Evolutionary conservation across 2,797 vertebrate species (phyloP).

Genomic region (Danio kyathit): DNA sequence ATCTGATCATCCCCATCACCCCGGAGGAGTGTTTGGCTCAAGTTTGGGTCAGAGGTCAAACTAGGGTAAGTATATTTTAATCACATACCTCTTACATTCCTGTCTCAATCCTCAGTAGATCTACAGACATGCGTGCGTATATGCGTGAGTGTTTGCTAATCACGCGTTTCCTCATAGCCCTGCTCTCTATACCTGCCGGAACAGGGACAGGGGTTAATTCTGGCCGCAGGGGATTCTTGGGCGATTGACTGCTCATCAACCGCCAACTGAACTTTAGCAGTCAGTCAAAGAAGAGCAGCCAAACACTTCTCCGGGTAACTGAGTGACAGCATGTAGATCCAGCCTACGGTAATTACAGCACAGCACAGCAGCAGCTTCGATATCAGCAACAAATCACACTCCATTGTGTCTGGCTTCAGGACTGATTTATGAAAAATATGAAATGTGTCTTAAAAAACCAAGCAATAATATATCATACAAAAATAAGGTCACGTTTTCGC

Average conservation of each 20-base stretch:
- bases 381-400: background rate
- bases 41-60: constrained; percentile 76
- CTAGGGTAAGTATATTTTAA: constrained; percentile 74
- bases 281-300: constrained; percentile 41
- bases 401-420: background rate
- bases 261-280: constrained; percentile 75
- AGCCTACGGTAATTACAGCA: constrained; percentile 34
- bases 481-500: too few relatives aligned
- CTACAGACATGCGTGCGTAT: constrained; percentile 54
- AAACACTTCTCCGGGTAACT: constrained; percentile 25
- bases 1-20: constrained; percentile 67
- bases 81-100: constrained; percentile 74
- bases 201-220: constrained; percentile 83
- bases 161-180: constrained; percentile 76
- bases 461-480: too few relatives aligned
- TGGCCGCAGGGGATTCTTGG: constrained; percentile 70
- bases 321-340: constrained; percentile 38
- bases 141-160: constrained; percentile 65
- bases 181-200: constrained; percentile 77
- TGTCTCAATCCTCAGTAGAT: constrained; percentile 66
- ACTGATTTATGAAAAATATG: background rate
- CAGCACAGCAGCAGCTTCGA: constrained; percentile 3
- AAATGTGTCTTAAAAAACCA: too few relatives aligned
- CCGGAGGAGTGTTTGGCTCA: constrained; percentile 74
- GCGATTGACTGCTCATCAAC: constrained; percentile 81